Conservation (phyloP, 1,140 invertebrate species). For the Drosophila bipectinata region DNA sequence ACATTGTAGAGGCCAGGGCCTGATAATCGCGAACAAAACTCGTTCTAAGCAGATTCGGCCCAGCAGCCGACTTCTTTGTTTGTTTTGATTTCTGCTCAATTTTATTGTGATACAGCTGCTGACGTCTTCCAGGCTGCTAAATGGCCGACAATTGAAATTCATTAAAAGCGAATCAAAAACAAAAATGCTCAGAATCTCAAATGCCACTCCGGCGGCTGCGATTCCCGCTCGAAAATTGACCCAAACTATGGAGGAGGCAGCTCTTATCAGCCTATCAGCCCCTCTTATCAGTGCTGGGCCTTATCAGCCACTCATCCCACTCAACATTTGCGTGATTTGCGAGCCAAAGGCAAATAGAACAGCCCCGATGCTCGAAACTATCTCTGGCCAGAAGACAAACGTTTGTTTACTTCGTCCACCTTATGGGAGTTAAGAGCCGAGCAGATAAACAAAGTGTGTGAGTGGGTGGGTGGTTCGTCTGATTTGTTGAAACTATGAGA, state of each 20-base stretch:
- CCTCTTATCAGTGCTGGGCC: constrained; percentile 8
- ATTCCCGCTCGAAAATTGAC: constrained; percentile 11
- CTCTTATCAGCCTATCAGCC: constrained; percentile 1
- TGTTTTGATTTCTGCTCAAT: constrained; percentile 38
- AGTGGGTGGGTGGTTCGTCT: background rate
- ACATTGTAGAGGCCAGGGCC: constrained; percentile 1
- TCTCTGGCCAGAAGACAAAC: background rate
- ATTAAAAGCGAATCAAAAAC: constrained; percentile 47
- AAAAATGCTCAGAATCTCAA: constrained; percentile 12
- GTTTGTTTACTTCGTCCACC: constrained; percentile 22
- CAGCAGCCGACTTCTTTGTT: constrained; percentile 30
- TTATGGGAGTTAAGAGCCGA: too few relatives aligned
- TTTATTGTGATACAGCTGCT: constrained; percentile 26
- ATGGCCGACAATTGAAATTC: constrained; percentile 53
- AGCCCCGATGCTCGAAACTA: constrained; percentile 1
- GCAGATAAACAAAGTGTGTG: constrained; percentile 2
- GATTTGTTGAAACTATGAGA: constrained; percentile 16
- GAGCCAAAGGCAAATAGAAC: constrained; percentile 37
- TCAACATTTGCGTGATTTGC: constrained; percentile 37
- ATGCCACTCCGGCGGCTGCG: background rate
- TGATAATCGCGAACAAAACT: constrained; percentile 32
- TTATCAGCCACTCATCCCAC: constrained; percentile 37
- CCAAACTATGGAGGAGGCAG: background rate
- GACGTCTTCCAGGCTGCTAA: constrained; percentile 43
- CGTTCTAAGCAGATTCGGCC: constrained; percentile 41